Evolutionary conservation across 2,797 vertebrate species (phyloP).

Genomic region (Acomys russatus): DNA sequence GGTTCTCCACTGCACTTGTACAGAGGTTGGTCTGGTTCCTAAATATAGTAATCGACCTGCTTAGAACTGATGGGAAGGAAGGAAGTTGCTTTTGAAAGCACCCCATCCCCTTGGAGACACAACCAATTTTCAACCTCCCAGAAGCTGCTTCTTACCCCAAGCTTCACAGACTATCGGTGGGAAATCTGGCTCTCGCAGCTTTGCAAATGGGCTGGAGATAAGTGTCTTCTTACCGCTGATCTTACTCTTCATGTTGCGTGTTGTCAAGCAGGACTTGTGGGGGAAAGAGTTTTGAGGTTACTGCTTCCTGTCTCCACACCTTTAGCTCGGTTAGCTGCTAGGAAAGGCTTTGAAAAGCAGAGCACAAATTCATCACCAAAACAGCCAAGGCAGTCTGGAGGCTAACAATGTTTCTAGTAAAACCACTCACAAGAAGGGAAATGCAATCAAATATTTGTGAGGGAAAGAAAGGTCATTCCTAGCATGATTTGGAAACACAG

Average conservation of each 20-base stretch:
- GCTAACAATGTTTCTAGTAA: constrained; percentile 15
- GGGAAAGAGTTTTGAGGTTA: constrained; percentile 83
- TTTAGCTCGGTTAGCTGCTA: constrained; percentile 74
- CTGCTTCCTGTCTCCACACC: constrained; percentile 82
- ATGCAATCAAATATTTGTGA: constrained; percentile 38
- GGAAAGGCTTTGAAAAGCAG: constrained; percentile 83
- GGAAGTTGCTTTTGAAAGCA: constrained; percentile 1
- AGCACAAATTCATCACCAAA: constrained; percentile 78
- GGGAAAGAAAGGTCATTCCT: neutral
- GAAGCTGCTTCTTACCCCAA: constrained; percentile 43
- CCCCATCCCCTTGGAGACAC: constrained; percentile 64
- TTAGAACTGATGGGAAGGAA: constrained; percentile 24
- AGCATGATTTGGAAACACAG: constrained; percentile 34
- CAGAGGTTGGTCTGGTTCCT: constrained; percentile 37
- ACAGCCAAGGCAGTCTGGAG: constrained; percentile 60
- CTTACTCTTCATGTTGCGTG: constrained; percentile 71
- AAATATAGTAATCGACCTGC: constrained; percentile 51
- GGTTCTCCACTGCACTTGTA: constrained; percentile 11
- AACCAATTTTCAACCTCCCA: constrained; percentile 66
- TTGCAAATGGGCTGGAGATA: constrained; percentile 68
- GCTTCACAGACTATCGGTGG: constrained; percentile 73
- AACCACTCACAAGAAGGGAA: constrained; percentile 56
- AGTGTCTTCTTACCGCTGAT: constrained; percentile 70
- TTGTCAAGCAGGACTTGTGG: constrained; percentile 75
- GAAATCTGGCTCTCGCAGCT: constrained; percentile 66